Base-by-base conservation (phyloP, 2,888 invertebrate genomes). In the Cephonodes hylas region DNA sequence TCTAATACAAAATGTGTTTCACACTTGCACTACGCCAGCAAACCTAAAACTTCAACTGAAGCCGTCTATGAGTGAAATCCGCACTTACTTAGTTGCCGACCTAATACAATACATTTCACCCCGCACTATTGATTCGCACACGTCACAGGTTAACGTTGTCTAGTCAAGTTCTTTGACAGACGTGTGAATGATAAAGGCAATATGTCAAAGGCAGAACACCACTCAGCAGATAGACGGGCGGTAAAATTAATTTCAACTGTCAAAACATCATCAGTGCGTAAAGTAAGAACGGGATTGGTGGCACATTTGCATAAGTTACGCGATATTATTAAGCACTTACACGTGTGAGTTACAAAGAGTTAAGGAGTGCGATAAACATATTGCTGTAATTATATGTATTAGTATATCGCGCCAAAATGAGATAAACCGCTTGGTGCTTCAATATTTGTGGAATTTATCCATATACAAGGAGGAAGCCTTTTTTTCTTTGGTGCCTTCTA, bases 301-400 rank as follows among this genome's bases (percentile, higher is more conserved):
- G 64, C 70, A 70, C 70, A 83, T 85, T 83, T 80, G 74, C 85
- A 84, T 84, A 85, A 80, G 73, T 80, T 80, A 77, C 27, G 25
- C 18, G 25, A 59, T 15, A 22, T 42, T 53, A 27, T 38, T 38
- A 38, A 23, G 15, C 15, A 31, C 38, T 15, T 25, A 34, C 13
- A 60, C 25, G 4, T 42, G 25, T 42, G 42, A n/a, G 38, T 23
- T 18, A 42, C 20, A 60, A 60, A 59, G 42, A 48, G 22, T 38
- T 31, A 31, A 42, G 38, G 25, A 23, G 42, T 20, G 13, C 10
- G 18, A 18, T 18, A 31, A 15, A 18, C 18, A 22, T 23, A 27
- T 27, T 48, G 15, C 48, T 48, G 25, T 45, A 45, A 45, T 20
- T 45, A 45, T 45, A 13, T 45, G 4, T 45, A 4, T 22, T 13